Conservation (phyloP, 2,797 vertebrate species). For the Phalloptychus januarius region DNA sequence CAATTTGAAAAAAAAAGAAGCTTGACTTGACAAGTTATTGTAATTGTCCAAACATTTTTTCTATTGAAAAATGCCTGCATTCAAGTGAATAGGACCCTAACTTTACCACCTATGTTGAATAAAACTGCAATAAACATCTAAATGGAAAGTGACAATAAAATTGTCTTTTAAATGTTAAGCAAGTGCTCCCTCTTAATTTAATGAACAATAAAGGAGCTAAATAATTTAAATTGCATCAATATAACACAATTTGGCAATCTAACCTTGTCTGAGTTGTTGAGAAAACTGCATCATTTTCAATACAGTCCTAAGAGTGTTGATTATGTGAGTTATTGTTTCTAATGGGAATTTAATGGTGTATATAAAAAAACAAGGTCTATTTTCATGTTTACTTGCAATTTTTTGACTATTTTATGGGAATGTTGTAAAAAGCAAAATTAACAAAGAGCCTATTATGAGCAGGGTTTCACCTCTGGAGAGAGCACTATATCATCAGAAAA, state of each 20-base stretch:
- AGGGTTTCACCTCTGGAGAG: constrained; percentile 60
- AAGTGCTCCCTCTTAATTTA: neutral
- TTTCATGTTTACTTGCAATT: constrained; percentile 39
- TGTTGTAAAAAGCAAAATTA: constrained; percentile 62
- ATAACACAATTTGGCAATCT: neutral
- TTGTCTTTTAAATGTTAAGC: neutral
- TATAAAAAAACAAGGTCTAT: constrained; percentile 27
- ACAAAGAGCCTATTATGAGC: constrained; percentile 58
- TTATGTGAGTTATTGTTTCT: constrained; percentile 7
- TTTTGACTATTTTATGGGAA: constrained; percentile 27
- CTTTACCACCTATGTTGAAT: neutral
- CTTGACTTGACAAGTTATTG: neutral
- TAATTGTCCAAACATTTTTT: neutral
- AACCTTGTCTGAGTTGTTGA: neutral
- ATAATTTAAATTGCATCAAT: neutral
- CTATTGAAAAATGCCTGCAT: neutral
- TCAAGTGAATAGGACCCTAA: neutral
- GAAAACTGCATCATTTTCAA: neutral
- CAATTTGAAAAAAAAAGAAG: too few relatives aligned
- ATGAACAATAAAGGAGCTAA: neutral
- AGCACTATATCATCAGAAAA: constrained; percentile 67
- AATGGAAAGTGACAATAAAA: neutral
- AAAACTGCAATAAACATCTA: neutral
- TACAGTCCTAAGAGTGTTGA: neutral
- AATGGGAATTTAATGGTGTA: constrained; percentile 25